Conservation (phyloP, 2,113 vertebrate genomes). For the Probosciger aterrimus region DNA sequence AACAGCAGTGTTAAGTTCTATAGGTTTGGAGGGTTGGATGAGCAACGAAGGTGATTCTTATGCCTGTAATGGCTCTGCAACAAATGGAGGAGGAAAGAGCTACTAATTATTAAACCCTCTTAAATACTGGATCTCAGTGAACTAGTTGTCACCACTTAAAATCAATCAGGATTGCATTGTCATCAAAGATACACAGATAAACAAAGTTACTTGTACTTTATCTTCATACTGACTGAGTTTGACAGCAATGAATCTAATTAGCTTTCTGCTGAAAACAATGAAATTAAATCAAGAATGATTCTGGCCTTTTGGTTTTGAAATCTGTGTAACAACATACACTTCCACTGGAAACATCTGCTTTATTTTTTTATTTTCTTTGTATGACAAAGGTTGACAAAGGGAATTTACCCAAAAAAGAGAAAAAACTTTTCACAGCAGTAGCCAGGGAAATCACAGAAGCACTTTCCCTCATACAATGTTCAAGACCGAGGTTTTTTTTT, state of each 20-base stretch:
- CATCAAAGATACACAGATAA: not conserved
- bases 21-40: not conserved
- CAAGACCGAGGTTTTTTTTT: not conserved
- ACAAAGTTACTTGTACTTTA: not conserved
- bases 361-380: slow-evolving; percentile 1
- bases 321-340: not conserved
- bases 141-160: not conserved
- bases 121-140: not conserved
- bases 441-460: not conserved
- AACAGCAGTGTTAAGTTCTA: not conserved
- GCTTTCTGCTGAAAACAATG: not conserved
- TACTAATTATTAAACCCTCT: not conserved
- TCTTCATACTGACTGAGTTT: not conserved
- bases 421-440: not conserved
- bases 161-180: not conserved
- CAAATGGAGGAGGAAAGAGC: not conserved
- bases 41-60: not conserved
- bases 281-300: not conserved
- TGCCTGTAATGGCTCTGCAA: not conserved
- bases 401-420: not conserved
- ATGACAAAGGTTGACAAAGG: not conserved
- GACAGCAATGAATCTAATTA: not conserved
- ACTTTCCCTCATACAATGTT: not conserved
- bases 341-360: not conserved
- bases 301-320: not conserved